Conservation (phyloP, 2,888 invertebrate genomes). For the Operophtera brumata region DNA sequence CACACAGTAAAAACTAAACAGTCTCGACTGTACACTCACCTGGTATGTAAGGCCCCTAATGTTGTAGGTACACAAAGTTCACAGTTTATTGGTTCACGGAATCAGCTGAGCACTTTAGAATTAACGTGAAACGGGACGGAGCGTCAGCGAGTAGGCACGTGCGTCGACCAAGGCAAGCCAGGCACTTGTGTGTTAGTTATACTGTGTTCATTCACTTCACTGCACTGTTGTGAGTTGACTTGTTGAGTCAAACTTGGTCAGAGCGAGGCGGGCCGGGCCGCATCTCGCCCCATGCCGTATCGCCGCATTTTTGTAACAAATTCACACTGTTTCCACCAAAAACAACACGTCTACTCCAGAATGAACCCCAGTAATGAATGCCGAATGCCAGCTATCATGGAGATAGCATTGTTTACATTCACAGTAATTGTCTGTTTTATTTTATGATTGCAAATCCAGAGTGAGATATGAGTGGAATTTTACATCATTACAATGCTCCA, state of each 20-base stretch:
- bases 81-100: slow-evolving; percentile 38
- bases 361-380: slow-evolving; percentile 39
- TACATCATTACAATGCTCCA: too few species aligned
- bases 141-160: slow-evolving; percentile 39
- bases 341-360: slow-evolving; percentile 51
- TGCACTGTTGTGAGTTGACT: slow-evolving; percentile 19
- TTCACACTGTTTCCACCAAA: slow-evolving; percentile 33
- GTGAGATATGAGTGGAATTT: slow-evolving; percentile 56
- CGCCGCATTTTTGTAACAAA: slow-evolving; percentile 65
- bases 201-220: slow-evolving; percentile 28
- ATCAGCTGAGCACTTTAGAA: slow-evolving; percentile 46
- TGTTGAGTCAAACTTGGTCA: slow-evolving; percentile 25
- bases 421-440: slow-evolving; percentile 38
- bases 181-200: slow-evolving; percentile 59
- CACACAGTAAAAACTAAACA: not conserved
- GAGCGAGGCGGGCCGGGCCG: slow-evolving; percentile 55
- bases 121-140: slow-evolving; percentile 34
- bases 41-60: slow-evolving; percentile 9
- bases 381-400: slow-evolving; percentile 48
- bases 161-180: slow-evolving; percentile 43
- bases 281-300: slow-evolving; percentile 61
- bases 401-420: slow-evolving; percentile 46
- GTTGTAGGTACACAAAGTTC: slow-evolving; percentile 23
- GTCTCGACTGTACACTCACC: slow-evolving; percentile 20
- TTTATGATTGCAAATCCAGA: slow-evolving; percentile 37